These are phyloP conservation scores for Chaitophorus viminalis DNA, from an alignment of 2,888 invertebrate species.

Conservation along the genomic window DNA sequence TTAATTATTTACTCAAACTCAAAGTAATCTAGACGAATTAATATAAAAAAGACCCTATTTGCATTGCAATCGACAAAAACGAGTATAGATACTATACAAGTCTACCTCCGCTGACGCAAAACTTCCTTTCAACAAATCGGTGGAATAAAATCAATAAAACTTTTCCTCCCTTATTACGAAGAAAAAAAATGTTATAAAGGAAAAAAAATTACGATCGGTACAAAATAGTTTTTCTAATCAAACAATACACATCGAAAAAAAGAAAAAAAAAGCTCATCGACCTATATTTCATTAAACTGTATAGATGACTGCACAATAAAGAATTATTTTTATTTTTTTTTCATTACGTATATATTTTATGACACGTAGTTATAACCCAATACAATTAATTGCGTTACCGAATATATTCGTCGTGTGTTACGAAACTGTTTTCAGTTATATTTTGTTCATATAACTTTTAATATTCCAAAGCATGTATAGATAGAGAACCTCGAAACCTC, in stretches of 20 bases:
- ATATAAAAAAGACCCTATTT: conserved; percentile 15
- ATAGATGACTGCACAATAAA: not conserved
- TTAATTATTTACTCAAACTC: conserved; percentile 9
- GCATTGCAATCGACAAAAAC: conserved; percentile 7
- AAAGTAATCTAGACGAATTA: not conserved
- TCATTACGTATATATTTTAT: not conserved
- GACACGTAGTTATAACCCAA: not conserved
- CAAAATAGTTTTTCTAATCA: conserved; percentile 3
- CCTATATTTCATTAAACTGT: not conserved
- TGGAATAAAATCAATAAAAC: not conserved
- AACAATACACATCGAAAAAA: not conserved
- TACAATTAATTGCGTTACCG: conserved; percentile 7
- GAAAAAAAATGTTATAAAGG: not conserved
- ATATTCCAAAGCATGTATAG: not conserved
- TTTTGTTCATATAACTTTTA: not conserved
- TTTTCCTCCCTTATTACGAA: not conserved
- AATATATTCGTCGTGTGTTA: not conserved
- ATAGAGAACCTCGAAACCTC: not conserved
- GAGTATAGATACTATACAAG: not conserved
- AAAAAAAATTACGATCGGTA: not conserved
- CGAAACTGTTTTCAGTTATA: not conserved
- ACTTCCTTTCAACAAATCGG: not conserved
- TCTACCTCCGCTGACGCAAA: not conserved
- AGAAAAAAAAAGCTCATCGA: not conserved
- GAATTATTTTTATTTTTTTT: not conserved